Evolutionary conservation across 2,888 invertebrate genomes (phyloP).

Genomic region (Eucera pruinosa): DNA sequence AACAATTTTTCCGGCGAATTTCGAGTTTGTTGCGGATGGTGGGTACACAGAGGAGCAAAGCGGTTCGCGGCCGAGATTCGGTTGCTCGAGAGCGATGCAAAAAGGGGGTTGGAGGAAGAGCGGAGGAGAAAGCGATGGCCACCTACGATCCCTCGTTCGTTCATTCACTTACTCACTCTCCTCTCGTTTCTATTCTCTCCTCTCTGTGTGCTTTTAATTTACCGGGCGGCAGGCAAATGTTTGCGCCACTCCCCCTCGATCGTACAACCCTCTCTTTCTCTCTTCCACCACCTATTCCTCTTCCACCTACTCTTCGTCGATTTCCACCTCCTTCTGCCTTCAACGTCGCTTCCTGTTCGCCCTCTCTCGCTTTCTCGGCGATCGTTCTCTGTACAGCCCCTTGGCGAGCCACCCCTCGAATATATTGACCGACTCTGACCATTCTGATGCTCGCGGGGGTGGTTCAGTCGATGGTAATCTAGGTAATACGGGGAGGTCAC

Average conservation of each 20-base stretch:
- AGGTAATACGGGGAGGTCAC: constrained; percentile 76
- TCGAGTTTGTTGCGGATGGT: constrained; percentile 51
- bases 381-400: constrained; percentile 50
- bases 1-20: constrained; percentile 51
- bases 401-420: constrained; percentile 54
- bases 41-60: constrained; percentile 41
- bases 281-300: constrained; percentile 37
- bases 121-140: constrained; percentile 65
- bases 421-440: constrained; percentile 76
- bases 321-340: constrained; percentile 60
- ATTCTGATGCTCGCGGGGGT: constrained; percentile 50
- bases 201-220: constrained; percentile 84
- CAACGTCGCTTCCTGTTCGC: constrained; percentile 69
- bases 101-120: constrained; percentile 12
- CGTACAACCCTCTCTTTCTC: constrained; percentile 78
- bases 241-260: constrained; percentile 84
- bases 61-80: constrained; percentile 40
- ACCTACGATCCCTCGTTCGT: constrained; percentile 67
- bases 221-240: constrained; percentile 84
- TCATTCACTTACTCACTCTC: constrained; percentile 73
- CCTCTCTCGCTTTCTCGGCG: constrained; percentile 58
- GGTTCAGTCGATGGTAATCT: constrained; percentile 73
- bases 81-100: constrained; percentile 24
- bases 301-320: constrained; percentile 68
- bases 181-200: constrained; percentile 78